These are phyloP conservation scores for Pristionchus fissidentatus DNA, from an alignment of 2,888 invertebrate genomes.

Conservation along the genomic window DNA sequence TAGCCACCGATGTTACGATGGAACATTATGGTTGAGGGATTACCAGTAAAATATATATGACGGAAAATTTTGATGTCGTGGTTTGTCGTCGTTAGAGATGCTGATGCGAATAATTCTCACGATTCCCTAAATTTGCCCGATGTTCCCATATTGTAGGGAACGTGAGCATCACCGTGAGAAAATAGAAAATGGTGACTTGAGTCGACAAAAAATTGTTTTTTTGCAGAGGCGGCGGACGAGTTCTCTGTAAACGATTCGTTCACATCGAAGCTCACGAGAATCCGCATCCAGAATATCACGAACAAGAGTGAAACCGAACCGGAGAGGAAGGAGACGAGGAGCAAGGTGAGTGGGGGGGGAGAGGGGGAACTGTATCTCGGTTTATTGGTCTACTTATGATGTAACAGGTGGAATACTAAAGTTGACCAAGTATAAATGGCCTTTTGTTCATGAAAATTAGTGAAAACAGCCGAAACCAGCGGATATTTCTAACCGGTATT, in stretches of 20 bases:
- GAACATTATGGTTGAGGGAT: no score
- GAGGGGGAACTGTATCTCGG: not conserved
- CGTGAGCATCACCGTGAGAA: not conserved
- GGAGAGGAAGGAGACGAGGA: slow-evolving; percentile 96
- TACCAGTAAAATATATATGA: no score
- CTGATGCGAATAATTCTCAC: no score
- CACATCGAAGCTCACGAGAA: slow-evolving; percentile 94
- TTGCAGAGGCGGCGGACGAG: slow-evolving; percentile 62
- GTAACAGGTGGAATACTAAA: not conserved
- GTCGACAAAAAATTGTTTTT: not conserved
- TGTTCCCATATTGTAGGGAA: no score
- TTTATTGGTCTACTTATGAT: not conserved
- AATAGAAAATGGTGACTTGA: no score
- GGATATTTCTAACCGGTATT: no score
- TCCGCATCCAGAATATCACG: slow-evolving; percentile 78
- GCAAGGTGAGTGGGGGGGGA: slow-evolving; percentile 75
- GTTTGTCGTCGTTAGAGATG: no score
- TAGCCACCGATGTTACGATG: slow-evolving; percentile 33
- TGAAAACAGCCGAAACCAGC: no score
- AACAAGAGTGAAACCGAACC: slow-evolving; percentile 92
- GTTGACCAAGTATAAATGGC: not conserved
- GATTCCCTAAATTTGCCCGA: no score
- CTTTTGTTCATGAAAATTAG: no score
- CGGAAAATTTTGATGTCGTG: no score
- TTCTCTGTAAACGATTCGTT: slow-evolving; percentile 92